These are phyloP conservation scores for Entomyzon cyanotis DNA, from an alignment of 2,113 vertebrate species.

Conservation along the genomic window DNA sequence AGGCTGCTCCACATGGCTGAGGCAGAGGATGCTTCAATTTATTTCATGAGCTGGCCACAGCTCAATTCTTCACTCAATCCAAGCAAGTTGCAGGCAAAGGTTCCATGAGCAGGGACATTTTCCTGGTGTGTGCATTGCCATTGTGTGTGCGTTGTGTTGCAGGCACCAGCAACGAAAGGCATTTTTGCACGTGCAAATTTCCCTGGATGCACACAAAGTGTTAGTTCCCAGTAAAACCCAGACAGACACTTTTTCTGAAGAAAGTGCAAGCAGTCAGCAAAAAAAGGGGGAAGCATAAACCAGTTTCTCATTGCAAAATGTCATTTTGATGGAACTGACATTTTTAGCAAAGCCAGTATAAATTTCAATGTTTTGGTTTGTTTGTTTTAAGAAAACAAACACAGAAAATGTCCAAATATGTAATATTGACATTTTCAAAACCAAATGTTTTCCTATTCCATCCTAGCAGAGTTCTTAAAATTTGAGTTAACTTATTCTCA, in stretches of 20 bases:
- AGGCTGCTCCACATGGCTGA: neutral
- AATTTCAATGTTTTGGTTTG: constrained; percentile 59
- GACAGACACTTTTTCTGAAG: neutral
- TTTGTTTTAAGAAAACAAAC: constrained; percentile 26
- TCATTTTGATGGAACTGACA: constrained; percentile 41
- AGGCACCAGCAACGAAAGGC: neutral
- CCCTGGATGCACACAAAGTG: neutral
- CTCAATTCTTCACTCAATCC: neutral
- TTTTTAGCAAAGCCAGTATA: constrained; percentile 59
- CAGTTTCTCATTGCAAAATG: constrained; percentile 43
- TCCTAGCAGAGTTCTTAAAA: constrained; percentile 23
- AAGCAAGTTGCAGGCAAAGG: neutral
- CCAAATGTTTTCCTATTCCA: constrained; percentile 54
- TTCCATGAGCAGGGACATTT: neutral
- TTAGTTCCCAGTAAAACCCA: neutral
- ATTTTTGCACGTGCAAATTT: neutral
- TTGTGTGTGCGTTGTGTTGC: too few relatives aligned
- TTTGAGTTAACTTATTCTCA: constrained; percentile 14
- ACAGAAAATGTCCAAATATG: constrained; percentile 51
- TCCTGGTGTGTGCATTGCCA: neutral
- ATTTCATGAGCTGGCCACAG: neutral
- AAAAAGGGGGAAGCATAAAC: neutral
- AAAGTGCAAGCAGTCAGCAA: neutral
- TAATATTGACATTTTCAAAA: constrained; percentile 64
- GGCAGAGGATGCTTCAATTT: neutral